Evolutionary conservation across 2,797 vertebrate genomes (phyloP), one percentile per base, ranked within the genome.

Genomic region (Melanotaenia trifasciata): DNA sequence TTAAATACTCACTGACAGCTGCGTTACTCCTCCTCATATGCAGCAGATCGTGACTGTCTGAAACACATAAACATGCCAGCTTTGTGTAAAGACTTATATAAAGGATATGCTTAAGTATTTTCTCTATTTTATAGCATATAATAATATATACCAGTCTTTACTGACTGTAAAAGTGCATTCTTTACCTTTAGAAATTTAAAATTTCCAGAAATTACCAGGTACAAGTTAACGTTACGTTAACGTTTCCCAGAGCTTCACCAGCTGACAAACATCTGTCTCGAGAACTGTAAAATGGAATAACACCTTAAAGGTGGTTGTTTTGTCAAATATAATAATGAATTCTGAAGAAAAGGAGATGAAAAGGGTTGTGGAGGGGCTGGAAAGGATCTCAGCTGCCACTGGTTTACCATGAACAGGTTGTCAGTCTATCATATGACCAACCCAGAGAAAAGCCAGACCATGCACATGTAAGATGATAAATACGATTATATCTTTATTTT

Each of bases 21-120:
- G 58, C 80, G 87, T 85, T 91, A 81, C 83, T 75, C 79, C 75
- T 72, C 56, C 38, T 50, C 18, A 60, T 60, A 14, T 5, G 0
- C 58, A 60, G 63, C 2, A 60, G 5, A 53, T 4, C n/a, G 9
- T 8, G 12, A 60, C 56, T 51, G 58, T 70, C 9, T 50, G 45
- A 50, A 50, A 22, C 45, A n/a, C 20, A 50, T n/a, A n/a, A 22
- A 10, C 20, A 22, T 50, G 45, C 45, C 72, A 59, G n/a, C 16
- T 45, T 70, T 47, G 5, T 32, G 28, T 22, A 56, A 24, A 53
- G 28, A 28, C 54, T 9, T 30, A 30, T 30, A 30, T 30, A 16
- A 32, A 18, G 28, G 28, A 57, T 16, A 18, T 32, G 14, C 14
- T 32, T 20, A 8, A 14, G 11, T 57, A 20, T 32, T 20, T 13